Conservation (phyloP, 2,797 vertebrate species). For the Gymnocypris eckloni region DNA sequence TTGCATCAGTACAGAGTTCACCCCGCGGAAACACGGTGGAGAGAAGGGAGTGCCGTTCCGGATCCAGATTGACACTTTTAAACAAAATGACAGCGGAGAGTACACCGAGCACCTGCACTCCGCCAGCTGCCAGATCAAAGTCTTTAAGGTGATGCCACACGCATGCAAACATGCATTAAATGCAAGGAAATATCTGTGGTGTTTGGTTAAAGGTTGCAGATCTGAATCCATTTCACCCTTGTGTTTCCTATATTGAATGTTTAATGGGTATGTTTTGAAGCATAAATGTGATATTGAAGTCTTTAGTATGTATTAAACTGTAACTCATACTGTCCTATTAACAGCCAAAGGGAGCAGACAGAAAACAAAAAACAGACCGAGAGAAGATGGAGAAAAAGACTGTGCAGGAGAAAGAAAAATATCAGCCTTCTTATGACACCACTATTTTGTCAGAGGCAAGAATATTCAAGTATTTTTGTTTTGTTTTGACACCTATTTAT, state of each 20-base stretch:
- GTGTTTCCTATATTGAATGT: not conserved
- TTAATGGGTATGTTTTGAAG: not conserved
- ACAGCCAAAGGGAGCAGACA: slow-evolving; percentile 96
- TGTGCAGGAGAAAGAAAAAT: slow-evolving; percentile 90
- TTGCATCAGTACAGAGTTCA: slow-evolving; percentile 98
- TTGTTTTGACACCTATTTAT: not conserved
- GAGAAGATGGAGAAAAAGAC: slow-evolving; percentile 94
- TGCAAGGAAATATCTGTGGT: not conserved
- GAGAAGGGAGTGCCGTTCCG: slow-evolving; percentile 96
- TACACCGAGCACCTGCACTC: slow-evolving; percentile 91
- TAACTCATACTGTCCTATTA: not conserved
- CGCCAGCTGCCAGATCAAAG: slow-evolving; percentile 97
- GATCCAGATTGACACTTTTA: slow-evolving; percentile 94
- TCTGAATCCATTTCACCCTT: not conserved
- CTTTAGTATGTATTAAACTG: not conserved
- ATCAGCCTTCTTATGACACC: slow-evolving; percentile 88
- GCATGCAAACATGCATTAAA: slow-evolving; percentile 10
- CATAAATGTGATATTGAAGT: not conserved
- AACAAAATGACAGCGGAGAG: slow-evolving; percentile 86
- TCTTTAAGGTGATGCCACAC: slow-evolving; percentile 88
- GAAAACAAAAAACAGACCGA: slow-evolving; percentile 94
- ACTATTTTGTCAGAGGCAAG: slow-evolving; percentile 72
- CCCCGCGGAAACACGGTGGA: slow-evolving; percentile 93
- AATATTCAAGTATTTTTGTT: not conserved
- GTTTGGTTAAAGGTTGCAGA: not conserved